These are phyloP conservation scores for Cyclina sinensis DNA, from an alignment of 1,140 invertebrate species.

Conservation along the genomic window DNA sequence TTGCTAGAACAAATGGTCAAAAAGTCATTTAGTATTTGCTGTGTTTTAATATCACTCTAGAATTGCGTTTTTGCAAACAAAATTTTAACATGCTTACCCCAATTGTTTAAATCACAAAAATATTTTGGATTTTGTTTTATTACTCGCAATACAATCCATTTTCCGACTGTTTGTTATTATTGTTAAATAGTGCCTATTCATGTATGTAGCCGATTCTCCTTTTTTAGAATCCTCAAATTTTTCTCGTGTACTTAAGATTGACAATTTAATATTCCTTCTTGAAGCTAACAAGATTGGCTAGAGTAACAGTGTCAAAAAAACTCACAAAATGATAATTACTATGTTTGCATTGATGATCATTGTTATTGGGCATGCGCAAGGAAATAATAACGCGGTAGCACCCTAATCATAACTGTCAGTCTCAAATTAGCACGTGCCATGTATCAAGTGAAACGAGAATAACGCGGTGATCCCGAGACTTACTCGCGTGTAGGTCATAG, in stretches of 20 bases:
- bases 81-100: no score
- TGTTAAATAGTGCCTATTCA: no score
- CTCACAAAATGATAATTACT: slow-evolving; percentile 37
- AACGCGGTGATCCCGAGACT: slow-evolving; percentile 7
- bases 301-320: slow-evolving; percentile 41
- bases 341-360: slow-evolving; percentile 46
- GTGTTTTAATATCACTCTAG: no score
- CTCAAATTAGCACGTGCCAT: slow-evolving; percentile 50
- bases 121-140: no score
- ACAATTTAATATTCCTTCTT: background rate
- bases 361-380: slow-evolving; percentile 17
- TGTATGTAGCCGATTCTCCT: no score
- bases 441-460: slow-evolving; percentile 40
- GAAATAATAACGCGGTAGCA: slow-evolving; percentile 35
- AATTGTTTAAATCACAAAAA: no score
- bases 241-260: background rate
- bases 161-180: no score
- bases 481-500: slow-evolving; percentile 48
- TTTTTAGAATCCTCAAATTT: no score
- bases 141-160: no score
- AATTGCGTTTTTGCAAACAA: no score
- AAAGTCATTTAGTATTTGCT: no score
- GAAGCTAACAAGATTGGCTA: background rate
- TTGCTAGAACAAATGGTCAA: no score
- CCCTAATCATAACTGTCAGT: slow-evolving; percentile 39